Evolutionary conservation across 2,888 invertebrate genomes (phyloP).

Genomic region (Ectropis crepuscularia): DNA sequence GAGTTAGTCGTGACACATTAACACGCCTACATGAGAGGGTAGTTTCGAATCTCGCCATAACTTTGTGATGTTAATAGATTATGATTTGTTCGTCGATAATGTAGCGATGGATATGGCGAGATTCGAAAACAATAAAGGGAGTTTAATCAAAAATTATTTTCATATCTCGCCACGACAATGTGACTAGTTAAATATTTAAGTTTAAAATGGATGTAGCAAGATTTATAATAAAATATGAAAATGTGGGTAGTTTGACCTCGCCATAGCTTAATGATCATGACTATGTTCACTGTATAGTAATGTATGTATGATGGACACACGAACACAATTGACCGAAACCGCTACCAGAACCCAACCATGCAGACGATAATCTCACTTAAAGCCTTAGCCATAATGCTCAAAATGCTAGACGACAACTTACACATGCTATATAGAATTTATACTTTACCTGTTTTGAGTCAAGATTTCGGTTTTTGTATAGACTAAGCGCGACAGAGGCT

Average conservation of each 20-base stretch:
- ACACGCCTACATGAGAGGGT: background rate
- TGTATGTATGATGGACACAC: conserved; percentile 30
- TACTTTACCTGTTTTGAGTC: conserved; percentile 31
- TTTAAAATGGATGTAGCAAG: conserved; percentile 4
- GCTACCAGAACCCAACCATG: conserved; percentile 48
- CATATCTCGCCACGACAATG: no score
- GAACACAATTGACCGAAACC: conserved; percentile 22
- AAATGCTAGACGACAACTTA: conserved; percentile 39
- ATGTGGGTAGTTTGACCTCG: conserved; percentile 14
- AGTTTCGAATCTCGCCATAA: no score
- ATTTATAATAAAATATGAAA: conserved; percentile 1
- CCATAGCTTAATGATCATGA: conserved; percentile 24
- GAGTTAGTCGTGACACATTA: conserved; percentile 1
- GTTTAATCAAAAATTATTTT: no score
- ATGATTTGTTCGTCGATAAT: no score
- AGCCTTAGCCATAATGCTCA: conserved; percentile 37
- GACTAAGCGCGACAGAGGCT: conserved; percentile 15
- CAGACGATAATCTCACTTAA: conserved; percentile 46
- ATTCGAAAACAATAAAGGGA: no score
- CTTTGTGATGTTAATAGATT: no score
- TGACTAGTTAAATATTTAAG: conserved; percentile 9
- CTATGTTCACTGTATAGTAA: conserved; percentile 33
- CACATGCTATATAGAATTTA: conserved; percentile 31
- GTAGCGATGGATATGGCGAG: no score
- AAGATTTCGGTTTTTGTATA: conserved; percentile 2